Evolutionary conservation across 1,140 invertebrate genomes (phyloP), one percentile per base, ranked within the genome.

Genomic region (Cryptotermes secundus): DNA sequence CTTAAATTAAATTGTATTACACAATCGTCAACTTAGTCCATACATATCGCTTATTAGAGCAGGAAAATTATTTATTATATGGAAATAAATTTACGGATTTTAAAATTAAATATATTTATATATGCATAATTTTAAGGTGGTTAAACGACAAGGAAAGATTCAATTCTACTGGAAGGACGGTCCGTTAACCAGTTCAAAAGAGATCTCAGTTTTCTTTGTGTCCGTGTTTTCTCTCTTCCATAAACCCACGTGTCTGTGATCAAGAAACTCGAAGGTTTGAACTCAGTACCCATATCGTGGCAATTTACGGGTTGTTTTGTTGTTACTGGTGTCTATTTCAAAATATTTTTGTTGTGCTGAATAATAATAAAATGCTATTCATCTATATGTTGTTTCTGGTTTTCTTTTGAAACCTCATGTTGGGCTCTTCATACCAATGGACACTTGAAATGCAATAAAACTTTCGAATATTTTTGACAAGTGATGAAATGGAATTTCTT

Each of bases 341-440:
- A 72, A 72, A 72, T 72, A 72, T 72, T 31, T 72, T n/a, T 72
- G 59, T 72, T 72, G 59, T 72, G 7, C 26, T 72, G 31, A 72
- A 72, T 72, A 72, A 72, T n/a, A 26, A 72, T 72, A 72, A 49
- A 49, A 49, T 49, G 1, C 3, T 49, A 19, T 49, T 19, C 45
- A 49, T 49, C 14, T 49, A 49, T 19, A 19, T 49, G 14, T 49
- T 3, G 16, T 49, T 14, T 49, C 22, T n/a, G n/a, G n/a, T 19
- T 49, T 49, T 19, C 16, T 49, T 49, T 3, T 49, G 4, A 38
- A 22, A 49, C 22, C 14, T 19, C 45, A 49, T 19, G 45, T 19
- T 49, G 16, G 16, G 22, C 1, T 49, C 16, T 49, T 49, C 22
- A 19, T 22, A 22, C 16, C 3, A 49, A 49, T 49, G 16, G 3